A percentile compares a stretch with the other conserved stretches of the same genome.
Evolutionary conservation across 2,888 invertebrate genomes (phyloP).

Genomic region (Eupithecia tripunctaria): DNA sequence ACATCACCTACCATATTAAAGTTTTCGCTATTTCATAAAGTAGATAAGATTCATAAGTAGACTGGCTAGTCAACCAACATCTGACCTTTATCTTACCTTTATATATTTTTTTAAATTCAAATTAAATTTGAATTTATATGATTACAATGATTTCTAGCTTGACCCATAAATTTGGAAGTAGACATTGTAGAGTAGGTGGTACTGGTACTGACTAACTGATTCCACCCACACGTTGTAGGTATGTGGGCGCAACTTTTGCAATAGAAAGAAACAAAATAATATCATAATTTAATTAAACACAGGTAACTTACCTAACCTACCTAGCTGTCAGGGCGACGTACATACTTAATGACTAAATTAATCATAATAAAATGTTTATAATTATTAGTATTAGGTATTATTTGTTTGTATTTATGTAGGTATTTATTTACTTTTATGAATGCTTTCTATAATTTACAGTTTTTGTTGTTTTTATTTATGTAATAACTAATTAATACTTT

Average conservation of each 20-base stretch:
- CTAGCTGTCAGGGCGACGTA: not conserved
- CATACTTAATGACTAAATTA: not conserved
- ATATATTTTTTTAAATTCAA: no score
- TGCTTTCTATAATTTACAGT: no score
- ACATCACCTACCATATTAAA: no score
- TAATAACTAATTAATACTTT: not conserved
- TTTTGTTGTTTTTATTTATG: no score
- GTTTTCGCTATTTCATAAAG: no score
- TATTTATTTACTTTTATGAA: no score
- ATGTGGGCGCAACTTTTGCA: slow-evolving; percentile 53
- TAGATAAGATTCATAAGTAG: no score
- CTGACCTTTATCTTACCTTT: not conserved
- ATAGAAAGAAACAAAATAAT: slow-evolving; percentile 28
- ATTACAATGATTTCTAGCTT: slow-evolving; percentile 42
- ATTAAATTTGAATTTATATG: slow-evolving; percentile 30
- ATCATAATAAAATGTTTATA: not conserved
- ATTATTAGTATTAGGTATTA: no score
- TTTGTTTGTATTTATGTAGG: not conserved
- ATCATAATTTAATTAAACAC: not conserved
- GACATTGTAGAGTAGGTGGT: slow-evolving; percentile 48
- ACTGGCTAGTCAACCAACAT: not conserved
- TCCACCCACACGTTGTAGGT: slow-evolving; percentile 44
- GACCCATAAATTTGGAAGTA: slow-evolving; percentile 46
- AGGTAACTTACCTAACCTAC: no score
- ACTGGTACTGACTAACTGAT: slow-evolving; percentile 21